Conservation (phyloP, 2,888 invertebrate species). For the Lasioglossum lativentre region DNA sequence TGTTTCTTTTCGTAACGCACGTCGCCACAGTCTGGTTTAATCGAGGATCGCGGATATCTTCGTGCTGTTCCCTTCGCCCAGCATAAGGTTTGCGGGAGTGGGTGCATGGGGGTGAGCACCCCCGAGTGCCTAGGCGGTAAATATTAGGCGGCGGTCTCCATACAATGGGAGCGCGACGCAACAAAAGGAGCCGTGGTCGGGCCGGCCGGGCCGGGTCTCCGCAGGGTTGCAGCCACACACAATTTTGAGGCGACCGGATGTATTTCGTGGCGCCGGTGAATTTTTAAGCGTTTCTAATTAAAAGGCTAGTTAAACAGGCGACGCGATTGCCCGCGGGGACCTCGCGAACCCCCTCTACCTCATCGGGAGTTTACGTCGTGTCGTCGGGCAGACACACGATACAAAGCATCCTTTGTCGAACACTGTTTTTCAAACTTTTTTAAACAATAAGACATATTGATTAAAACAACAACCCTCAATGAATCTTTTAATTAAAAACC, state of each 20-base stretch:
- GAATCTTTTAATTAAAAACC: no score
- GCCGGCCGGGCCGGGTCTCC: constrained; percentile 36
- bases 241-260: constrained; percentile 81
- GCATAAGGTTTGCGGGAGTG: background rate
- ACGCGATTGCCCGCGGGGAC: constrained; percentile 78
- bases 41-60: background rate
- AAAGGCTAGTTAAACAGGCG: constrained; percentile 85
- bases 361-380: constrained; percentile 50
- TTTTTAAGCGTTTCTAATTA: constrained; percentile 85
- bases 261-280: constrained; percentile 82
- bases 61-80: background rate
- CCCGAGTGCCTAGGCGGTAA: constrained; percentile 72
- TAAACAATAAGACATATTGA: no score
- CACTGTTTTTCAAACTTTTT: background rate
- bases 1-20: background rate
- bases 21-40: background rate
- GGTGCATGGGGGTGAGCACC: constrained; percentile 43
- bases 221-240: constrained; percentile 71
- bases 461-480: no score
- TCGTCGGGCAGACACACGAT: constrained; percentile 11
- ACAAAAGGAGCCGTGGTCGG: constrained; percentile 70
- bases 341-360: constrained; percentile 25
- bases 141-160: constrained; percentile 74
- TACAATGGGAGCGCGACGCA: constrained; percentile 74
- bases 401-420: background rate